phyloP scores from a whole-genome alignment of 2,113 vertebrate species.

The Sander vitreus region DNA sequence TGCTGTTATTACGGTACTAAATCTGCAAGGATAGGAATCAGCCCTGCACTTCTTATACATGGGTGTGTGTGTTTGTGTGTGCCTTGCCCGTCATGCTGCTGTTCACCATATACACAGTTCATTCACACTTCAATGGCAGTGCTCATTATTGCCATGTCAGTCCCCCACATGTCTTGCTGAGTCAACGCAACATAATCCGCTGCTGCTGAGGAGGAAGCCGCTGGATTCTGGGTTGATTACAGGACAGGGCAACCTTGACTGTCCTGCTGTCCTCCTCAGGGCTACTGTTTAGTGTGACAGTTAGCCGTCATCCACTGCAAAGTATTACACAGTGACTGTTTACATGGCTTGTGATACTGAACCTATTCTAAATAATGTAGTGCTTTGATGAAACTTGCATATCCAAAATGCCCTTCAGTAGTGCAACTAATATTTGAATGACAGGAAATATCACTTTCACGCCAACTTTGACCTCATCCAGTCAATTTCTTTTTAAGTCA shows the following conservation, averaged over 20 bases:
- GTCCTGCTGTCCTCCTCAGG: background rate
- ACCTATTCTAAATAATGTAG: background rate
- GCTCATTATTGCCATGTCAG: slow-evolving; percentile 29
- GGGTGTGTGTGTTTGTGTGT: background rate
- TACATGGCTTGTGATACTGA: background rate
- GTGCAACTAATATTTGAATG: background rate
- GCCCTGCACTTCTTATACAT: background rate
- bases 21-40: slow-evolving; percentile 32
- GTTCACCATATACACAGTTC: slow-evolving; percentile 30
- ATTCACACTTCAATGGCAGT: slow-evolving; percentile 48
- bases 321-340: background rate
- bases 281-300: background rate
- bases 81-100: background rate
- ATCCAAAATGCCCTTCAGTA: background rate
- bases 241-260: slow-evolving; percentile 42
- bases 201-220: slow-evolving; percentile 16
- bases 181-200: slow-evolving; percentile 61
- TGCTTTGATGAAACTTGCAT: background rate
- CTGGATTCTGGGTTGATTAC: slow-evolving; percentile 46
- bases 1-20: slow-evolving; percentile 45
- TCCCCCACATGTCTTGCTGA: slow-evolving; percentile 45
- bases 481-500: background rate
- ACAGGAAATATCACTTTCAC: background rate
- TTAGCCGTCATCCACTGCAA: slow-evolving; percentile 1
- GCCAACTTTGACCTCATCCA: background rate